Conservation (phyloP, 1,140 invertebrate species). For the Sipha flava region DNA sequence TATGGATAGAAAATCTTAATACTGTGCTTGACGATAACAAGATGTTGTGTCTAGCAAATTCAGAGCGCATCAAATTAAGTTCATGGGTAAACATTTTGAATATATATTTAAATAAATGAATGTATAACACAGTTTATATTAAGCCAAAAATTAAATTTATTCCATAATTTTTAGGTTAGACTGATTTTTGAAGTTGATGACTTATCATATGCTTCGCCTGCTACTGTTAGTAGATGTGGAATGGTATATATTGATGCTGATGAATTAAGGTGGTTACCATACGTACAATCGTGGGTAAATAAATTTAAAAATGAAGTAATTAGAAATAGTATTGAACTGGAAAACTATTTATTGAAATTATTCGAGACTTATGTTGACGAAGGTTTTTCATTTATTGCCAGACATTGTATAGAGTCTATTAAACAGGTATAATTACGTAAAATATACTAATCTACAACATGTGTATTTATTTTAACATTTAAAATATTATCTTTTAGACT, state of each 20-base stretch:
- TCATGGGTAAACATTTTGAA: not conserved
- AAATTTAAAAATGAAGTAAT: constrained; percentile 49
- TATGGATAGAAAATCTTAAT: constrained; percentile 95
- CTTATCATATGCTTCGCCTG: constrained; percentile 74
- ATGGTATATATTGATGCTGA: constrained; percentile 87
- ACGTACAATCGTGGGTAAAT: constrained; percentile 70
- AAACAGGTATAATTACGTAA: not conserved
- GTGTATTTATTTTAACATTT: too few relatives aligned
- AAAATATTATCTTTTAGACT: constrained; percentile 53
- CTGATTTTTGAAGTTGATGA: constrained; percentile 87
- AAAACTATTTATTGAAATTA: constrained; percentile 50
- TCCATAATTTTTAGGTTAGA: constrained; percentile 49
- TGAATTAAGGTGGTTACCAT: constrained; percentile 69
- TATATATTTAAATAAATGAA: not conserved
- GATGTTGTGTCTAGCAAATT: constrained; percentile 78
- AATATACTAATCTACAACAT: too few relatives aligned
- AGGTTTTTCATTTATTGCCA: constrained; percentile 56
- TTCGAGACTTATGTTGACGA: constrained; percentile 58
- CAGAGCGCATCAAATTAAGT: constrained; percentile 75
- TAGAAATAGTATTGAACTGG: constrained; percentile 49
- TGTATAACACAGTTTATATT: too few relatives aligned
- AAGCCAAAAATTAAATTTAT: too few relatives aligned
- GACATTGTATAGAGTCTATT: constrained; percentile 50
- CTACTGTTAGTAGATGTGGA: constrained; percentile 63
- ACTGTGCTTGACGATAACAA: constrained; percentile 90